Percentiles rank a stretch among this genome's conserved stretches.
These are phyloP conservation scores for Cheilinus undulatus DNA, from an alignment of 2,113 vertebrate species.

Conservation along the genomic window DNA sequence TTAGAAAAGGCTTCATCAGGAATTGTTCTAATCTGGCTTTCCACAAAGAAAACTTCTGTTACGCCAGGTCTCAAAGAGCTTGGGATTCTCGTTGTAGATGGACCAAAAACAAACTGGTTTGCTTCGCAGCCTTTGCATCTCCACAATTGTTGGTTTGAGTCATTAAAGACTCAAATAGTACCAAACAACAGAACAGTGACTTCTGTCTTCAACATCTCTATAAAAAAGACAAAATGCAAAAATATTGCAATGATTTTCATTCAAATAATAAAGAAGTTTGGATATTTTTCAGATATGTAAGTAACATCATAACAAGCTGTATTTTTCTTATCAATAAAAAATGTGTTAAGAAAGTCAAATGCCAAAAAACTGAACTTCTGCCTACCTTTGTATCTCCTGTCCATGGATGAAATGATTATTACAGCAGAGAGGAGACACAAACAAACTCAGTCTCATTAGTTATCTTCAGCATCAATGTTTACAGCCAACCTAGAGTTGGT, in stretches of 20 bases:
- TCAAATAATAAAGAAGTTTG: neutral
- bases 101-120: slow-evolving; percentile 65
- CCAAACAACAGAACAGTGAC: slow-evolving; percentile 34
- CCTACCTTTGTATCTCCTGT: slow-evolving; percentile 57
- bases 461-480: slow-evolving; percentile 24
- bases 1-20: slow-evolving; percentile 77
- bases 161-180: slow-evolving; percentile 49
- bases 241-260: neutral
- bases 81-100: slow-evolving; percentile 74
- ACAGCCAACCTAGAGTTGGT: neutral
- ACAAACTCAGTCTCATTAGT: slow-evolving; percentile 13
- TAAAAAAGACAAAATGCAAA: slow-evolving; percentile 4
- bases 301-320: neutral
- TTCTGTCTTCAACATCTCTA: slow-evolving; percentile 59
- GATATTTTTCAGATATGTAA: neutral
- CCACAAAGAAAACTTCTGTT: slow-evolving; percentile 81
- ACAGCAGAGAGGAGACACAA: slow-evolving; percentile 12
- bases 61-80: slow-evolving; percentile 55
- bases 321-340: neutral
- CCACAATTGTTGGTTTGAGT: slow-evolving; percentile 12
- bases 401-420: slow-evolving; percentile 11
- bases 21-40: slow-evolving; percentile 76
- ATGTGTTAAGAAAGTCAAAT: neutral
- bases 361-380: neutral
- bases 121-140: neutral